Percentiles rank a stretch among this genome's conserved stretches.
Evolutionary conservation across 2,888 invertebrate genomes (phyloP).

Genomic region (Mesorhabditis sp.): DNA sequence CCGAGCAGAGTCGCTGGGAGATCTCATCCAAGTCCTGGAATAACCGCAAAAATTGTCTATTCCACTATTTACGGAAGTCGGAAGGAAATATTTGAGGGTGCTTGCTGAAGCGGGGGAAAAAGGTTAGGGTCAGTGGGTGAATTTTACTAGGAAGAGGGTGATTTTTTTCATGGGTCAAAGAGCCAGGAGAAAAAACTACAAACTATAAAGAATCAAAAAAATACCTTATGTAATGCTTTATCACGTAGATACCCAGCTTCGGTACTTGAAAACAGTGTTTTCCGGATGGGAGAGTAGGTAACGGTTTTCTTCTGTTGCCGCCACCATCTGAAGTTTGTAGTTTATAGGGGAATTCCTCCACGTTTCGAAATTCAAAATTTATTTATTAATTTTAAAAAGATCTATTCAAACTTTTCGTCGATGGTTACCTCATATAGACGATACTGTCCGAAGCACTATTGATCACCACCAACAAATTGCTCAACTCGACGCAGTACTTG

Average conservation of each 20-base stretch:
- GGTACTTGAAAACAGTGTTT: background rate
- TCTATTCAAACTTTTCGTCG: background rate
- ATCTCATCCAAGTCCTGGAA: slow-evolving; percentile 1
- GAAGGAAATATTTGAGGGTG: background rate
- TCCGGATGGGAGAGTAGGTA: background rate
- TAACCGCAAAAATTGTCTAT: background rate
- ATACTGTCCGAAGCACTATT: slow-evolving; percentile 12
- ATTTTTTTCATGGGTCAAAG: too few relatives aligned
- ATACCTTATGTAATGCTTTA: background rate
- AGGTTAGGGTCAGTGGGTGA: too few relatives aligned
- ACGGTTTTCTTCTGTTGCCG: slow-evolving; percentile 1
- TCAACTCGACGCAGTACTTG: slow-evolving; percentile 11
- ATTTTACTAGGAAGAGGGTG: too few relatives aligned
- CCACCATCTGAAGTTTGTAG: background rate
- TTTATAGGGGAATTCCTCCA: too few relatives aligned
- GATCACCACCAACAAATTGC: slow-evolving; percentile 11
- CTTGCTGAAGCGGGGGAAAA: too few relatives aligned
- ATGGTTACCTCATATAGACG: slow-evolving; percentile 9
- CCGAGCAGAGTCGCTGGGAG: background rate
- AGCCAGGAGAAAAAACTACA: too few relatives aligned
- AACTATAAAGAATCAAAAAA: background rate
- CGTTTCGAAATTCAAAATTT: too few relatives aligned
- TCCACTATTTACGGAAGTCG: background rate
- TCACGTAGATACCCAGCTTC: background rate
- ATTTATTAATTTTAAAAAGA: background rate